These are phyloP conservation scores for Muntiacus muntjak DNA, from an alignment of 2,113 vertebrate genomes.

Conservation along the genomic window DNA sequence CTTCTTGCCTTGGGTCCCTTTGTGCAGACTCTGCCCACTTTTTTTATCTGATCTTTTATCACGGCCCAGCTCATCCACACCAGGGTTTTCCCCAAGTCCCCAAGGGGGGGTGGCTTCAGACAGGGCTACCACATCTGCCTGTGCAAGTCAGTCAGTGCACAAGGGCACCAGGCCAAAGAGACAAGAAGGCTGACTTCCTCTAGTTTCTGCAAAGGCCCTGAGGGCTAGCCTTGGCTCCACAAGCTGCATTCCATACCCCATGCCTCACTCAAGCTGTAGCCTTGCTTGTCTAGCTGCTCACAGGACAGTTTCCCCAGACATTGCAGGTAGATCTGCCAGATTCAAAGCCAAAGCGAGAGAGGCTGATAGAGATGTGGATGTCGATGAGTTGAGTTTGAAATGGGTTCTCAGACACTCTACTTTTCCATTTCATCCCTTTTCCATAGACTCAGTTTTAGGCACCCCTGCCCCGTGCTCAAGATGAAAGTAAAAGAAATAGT, in stretches of 20 bases:
- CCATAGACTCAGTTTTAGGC: neutral
- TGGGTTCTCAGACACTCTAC: neutral
- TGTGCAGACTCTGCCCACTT: neutral
- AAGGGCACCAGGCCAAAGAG: neutral
- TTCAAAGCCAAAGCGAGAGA: neutral
- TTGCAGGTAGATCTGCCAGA: neutral
- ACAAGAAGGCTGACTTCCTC: neutral
- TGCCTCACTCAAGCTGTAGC: neutral
- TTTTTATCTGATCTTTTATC: neutral
- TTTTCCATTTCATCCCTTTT: neutral
- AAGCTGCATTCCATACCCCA: neutral
- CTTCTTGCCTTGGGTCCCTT: neutral
- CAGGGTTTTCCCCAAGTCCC: neutral
- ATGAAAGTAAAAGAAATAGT: neutral
- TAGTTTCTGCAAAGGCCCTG: neutral
- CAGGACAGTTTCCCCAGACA: neutral
- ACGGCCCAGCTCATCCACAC: too few species aligned
- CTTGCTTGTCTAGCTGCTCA: neutral
- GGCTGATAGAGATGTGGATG: neutral
- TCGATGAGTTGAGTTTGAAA: neutral
- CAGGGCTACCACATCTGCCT: neutral
- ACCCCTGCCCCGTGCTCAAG: neutral
- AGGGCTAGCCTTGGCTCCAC: neutral
- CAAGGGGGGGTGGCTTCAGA: neutral
- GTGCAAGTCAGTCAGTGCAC: neutral